A percentile compares a stretch with the other conserved stretches of the same genome.
Conservation (phyloP, 2,797 vertebrate genomes). For the Pangasius krempfi region DNA sequence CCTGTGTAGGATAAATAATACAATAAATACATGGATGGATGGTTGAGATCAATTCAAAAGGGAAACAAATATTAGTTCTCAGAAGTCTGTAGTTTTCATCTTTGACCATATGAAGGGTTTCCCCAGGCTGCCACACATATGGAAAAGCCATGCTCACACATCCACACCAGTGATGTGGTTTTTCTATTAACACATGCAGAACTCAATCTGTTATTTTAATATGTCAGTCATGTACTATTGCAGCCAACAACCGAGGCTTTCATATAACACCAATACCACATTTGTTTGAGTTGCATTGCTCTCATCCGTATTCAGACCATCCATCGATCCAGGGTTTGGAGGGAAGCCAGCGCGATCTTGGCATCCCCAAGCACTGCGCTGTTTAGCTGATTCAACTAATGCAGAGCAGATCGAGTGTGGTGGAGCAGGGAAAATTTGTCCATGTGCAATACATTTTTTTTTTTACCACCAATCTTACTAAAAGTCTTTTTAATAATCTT, state of each 20-base stretch:
- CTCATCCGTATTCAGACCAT: constrained; percentile 7
- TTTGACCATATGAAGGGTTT: not conserved
- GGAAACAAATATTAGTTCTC: not conserved
- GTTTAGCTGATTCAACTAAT: constrained; percentile 16
- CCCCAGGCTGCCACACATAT: not conserved
- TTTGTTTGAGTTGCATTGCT: constrained; percentile 24
- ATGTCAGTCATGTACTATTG: constrained; percentile 18
- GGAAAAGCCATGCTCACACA: not conserved
- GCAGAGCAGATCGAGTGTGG: not conserved
- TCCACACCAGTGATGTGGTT: not conserved
- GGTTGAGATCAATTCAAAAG: not conserved
- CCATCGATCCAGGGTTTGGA: constrained; percentile 17
- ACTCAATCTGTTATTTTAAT: constrained; percentile 22
- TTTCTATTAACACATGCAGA: not conserved
- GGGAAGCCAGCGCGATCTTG: not conserved
- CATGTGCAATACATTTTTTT: not conserved
- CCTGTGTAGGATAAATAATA: too few species aligned
- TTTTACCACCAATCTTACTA: constrained; percentile 4
- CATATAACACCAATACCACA: constrained; percentile 2
- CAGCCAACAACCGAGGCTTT: constrained; percentile 21
- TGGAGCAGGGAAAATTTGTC: not conserved
- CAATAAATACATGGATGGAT: too few species aligned
- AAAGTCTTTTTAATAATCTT: not conserved
- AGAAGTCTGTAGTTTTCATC: not conserved
- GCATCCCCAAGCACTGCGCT: not conserved